phyloP scores from a whole-genome alignment of 2,888 invertebrate genomes.

The Amiota mariae region DNA sequence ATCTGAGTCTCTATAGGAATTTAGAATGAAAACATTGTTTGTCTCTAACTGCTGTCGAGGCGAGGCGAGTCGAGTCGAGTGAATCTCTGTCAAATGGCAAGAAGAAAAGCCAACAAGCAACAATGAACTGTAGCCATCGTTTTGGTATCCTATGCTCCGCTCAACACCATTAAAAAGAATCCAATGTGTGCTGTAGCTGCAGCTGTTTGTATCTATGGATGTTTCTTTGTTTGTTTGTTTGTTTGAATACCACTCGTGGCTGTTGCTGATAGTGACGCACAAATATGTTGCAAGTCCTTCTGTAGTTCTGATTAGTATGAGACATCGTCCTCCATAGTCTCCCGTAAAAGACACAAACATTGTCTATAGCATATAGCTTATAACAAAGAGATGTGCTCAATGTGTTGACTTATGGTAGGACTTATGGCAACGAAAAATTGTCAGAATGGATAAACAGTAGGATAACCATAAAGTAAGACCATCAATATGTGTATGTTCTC shows the following conservation, averaged over 20 bases:
- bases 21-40: not conserved
- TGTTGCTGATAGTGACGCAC: constrained; percentile 29
- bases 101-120: constrained; percentile 7
- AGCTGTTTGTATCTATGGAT: not conserved
- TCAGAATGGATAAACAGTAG: constrained; percentile 16
- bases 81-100: constrained; percentile 17
- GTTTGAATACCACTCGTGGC: constrained; percentile 16
- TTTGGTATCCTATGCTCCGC: not conserved
- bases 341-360: constrained; percentile 19
- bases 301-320: not conserved
- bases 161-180: not conserved
- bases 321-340: not conserved
- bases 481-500: not conserved
- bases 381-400: constrained; percentile 16
- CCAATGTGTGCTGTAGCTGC: not conserved
- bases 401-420: constrained; percentile 3
- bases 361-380: constrained; percentile 28
- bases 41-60: not conserved
- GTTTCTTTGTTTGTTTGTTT: constrained; percentile 6
- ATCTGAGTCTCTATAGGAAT: not conserved
- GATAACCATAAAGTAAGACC: constrained; percentile 3
- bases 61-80: not conserved
- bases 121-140: constrained; percentile 8
- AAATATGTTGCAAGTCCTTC: constrained; percentile 28
- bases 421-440: constrained; percentile 17